Evolutionary conservation across 2,888 invertebrate genomes (phyloP), one percentile per base, ranked within the genome.

Genomic region (Mesorhabditis belari): DNA sequence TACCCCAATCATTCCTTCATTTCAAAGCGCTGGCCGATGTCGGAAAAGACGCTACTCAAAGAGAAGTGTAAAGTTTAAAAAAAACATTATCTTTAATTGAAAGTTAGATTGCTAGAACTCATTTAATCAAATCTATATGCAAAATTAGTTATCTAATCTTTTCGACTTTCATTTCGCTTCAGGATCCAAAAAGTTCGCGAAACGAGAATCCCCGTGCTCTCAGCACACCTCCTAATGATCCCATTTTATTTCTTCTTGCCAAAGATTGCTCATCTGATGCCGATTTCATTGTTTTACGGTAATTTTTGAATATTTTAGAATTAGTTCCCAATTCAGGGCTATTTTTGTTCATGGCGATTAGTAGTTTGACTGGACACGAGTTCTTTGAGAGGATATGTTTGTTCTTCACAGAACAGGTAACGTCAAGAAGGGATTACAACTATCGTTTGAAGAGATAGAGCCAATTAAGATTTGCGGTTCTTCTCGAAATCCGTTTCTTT

Each of bases 1-100:
- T 85, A 50, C 85, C 85, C 4, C 85, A 85, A 72, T 85, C 85
- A 6, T 85, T 85, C 3, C 82, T 86, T 26, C 86, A 86, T 74
- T 84, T 86, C 27, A 80, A 84, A 56, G 84, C 84, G 27, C 77
- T 86, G 62, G 85, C 85, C 9, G 85, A 86, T 67, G 82, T 85
- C 17, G 6, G 21, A 19, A 9, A 50, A n/a, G 51, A n/a, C 6
- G 21, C 19, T 6, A 21, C 12, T 1, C 19, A 23, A 6, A 6
- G 51, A n/a, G 51, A n/a, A 9, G 23, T 50, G n/a, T 1, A 21
- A 50, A 2, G 1, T 9, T 50, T 9, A 50, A 21, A 21, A 1
- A 21, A 50, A 19, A 50, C 1, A n/a, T n/a, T n/a, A n/a, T n/a
- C n/a, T n/a, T n/a, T n/a, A n/a, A n/a, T n/a, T n/a, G n/a, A 50